Evolutionary conservation across 2,888 invertebrate species (phyloP).

Genomic region (Coenonympha arcania): DNA sequence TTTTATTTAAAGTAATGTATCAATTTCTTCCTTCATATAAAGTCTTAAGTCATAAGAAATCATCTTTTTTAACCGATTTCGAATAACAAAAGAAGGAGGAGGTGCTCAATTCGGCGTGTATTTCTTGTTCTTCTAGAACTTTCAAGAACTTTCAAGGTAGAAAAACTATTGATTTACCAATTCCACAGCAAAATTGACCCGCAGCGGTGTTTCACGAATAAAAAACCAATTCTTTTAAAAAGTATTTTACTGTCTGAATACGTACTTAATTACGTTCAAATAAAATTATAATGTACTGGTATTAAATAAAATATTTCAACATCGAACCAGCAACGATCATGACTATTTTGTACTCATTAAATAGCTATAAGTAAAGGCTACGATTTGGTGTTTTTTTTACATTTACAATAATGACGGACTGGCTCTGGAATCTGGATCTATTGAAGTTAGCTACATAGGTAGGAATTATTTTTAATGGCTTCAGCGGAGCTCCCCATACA

Average conservation of each 20-base stretch:
- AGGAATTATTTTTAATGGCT: constrained; percentile 32
- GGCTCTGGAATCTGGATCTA: constrained; percentile 41
- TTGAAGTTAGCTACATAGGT: constrained; percentile 32
- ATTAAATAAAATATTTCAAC: constrained; percentile 31
- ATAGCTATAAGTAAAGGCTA: constrained; percentile 51
- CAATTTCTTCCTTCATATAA: no score
- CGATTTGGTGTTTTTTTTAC: constrained; percentile 67
- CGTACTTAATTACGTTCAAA: constrained; percentile 9
- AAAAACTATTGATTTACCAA: background rate
- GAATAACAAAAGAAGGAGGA: no score
- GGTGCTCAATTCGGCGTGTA: no score
- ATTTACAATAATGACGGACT: constrained; percentile 49
- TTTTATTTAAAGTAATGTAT: no score
- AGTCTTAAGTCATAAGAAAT: no score
- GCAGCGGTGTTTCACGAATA: background rate
- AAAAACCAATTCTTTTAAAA: constrained; percentile 5
- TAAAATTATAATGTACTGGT: constrained; percentile 18
- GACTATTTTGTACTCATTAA: constrained; percentile 28
- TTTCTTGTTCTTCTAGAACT: no score
- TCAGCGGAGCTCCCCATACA: constrained; percentile 57
- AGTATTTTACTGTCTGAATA: constrained; percentile 2
- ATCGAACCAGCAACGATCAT: constrained; percentile 23
- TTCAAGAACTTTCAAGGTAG: background rate
- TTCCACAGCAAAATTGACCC: background rate
- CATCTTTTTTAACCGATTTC: no score